Evolutionary conservation across 2,113 vertebrate genomes (phyloP), one percentile per base, ranked within the genome.

Genomic region (Euleptes europaea): DNA sequence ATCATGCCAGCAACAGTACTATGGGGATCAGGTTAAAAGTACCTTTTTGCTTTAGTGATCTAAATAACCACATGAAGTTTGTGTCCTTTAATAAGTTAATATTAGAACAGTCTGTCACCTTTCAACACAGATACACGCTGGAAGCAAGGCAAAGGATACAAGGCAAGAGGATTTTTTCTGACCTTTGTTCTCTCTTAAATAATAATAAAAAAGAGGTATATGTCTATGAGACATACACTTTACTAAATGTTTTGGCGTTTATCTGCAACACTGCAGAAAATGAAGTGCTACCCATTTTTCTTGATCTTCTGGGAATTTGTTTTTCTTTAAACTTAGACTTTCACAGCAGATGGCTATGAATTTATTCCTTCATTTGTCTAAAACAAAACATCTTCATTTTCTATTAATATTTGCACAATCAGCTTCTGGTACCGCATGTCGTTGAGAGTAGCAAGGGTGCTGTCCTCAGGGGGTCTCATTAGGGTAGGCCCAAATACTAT

Each of bases 391-490:
- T 99, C 98, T 97, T 99, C 98, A 17, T 99, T 98, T 95, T 99
- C 98, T 86, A 99, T 99, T 96, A 99, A 95, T 86, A 99, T 97
- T 95, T 99, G 98, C 94, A 99, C 96, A 75, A 99, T 98, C 82
- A 98, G 94, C 93, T 99, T 99, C 96, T 99, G 99, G 95, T 99
- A 97, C 95, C 98, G 97, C 97, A 98, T 99, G 94, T 99, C 98
- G 35, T 99, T 99, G 92, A 99, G 96, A 0, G 98, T 99, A 57
- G 97, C 97, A 84, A 99, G 96, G 73, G 98, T 98, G 87, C 98
- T 98, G 92, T 98, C 98, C 94, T 99, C 98, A 0, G 98, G 98
- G 4, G 98, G 97, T 93, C 98, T 97, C 98, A 99, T 99, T 85
- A 99, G 96, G 17, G 99, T 99, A 19, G 99, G 99, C 40, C 99